Percentiles rank a stretch among this genome's conserved stretches.
These are phyloP conservation scores for Rachycentron canadum DNA, from an alignment of 2,797 vertebrate species.

Conservation along the genomic window DNA sequence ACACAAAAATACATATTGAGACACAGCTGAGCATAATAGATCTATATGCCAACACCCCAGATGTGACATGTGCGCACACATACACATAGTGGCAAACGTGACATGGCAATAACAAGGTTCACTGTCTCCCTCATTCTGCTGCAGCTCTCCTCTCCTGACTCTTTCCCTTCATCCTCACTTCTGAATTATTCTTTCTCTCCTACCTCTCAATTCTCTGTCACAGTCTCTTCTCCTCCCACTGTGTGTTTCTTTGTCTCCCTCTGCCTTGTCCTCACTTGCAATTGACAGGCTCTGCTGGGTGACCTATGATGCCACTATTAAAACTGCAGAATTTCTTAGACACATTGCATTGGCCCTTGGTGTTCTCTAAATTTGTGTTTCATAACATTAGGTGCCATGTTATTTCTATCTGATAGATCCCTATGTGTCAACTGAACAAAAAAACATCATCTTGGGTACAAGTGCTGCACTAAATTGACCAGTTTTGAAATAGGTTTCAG, in stretches of 20 bases:
- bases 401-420: slow-evolving; percentile 7
- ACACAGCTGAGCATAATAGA: slow-evolving; percentile 58
- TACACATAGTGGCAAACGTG: slow-evolving; percentile 7
- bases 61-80: slow-evolving; percentile 43
- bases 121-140: slow-evolving; percentile 23
- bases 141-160: slow-evolving; percentile 19
- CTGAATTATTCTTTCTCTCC: slow-evolving; percentile 19
- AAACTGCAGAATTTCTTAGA: slow-evolving; percentile 35
- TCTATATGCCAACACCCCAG: slow-evolving; percentile 48
- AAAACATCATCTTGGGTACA: neutral
- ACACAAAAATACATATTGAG: slow-evolving; percentile 44
- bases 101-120: slow-evolving; percentile 37
- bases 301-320: slow-evolving; percentile 48
- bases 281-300: slow-evolving; percentile 59
- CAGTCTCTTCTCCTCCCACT: neutral
- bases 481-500: neutral
- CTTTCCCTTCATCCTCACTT: slow-evolving; percentile 24
- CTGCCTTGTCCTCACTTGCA: slow-evolving; percentile 34
- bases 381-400: slow-evolving; percentile 12
- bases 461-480: neutral
- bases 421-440: neutral
- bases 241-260: too few relatives aligned
- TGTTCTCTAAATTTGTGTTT: slow-evolving; percentile 32
- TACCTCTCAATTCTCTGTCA: slow-evolving; percentile 22
- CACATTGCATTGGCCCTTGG: slow-evolving; percentile 16